These are phyloP conservation scores for Ciconia nigra DNA, from an alignment of 2,797 vertebrate species.

Conservation along the genomic window DNA sequence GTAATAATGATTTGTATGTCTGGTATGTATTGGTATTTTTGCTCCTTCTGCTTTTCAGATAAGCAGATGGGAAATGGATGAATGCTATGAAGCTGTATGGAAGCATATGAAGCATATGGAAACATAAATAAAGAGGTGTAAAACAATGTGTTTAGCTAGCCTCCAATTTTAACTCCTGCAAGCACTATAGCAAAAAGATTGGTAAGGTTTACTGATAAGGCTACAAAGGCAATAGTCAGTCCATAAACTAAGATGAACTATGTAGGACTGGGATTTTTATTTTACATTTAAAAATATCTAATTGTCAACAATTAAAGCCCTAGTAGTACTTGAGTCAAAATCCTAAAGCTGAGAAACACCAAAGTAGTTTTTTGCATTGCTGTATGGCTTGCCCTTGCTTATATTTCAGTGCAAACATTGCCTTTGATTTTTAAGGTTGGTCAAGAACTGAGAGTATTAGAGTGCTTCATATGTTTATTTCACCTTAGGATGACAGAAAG, in stretches of 20 bases:
- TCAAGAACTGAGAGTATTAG: neutral
- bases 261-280: neutral
- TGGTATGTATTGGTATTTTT: conserved; percentile 35
- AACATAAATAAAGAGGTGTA: conserved; percentile 17
- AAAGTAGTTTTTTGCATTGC: neutral
- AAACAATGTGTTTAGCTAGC: neutral
- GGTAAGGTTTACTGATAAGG: neutral
- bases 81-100: neutral
- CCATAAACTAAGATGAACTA: neutral
- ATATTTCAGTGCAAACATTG: neutral
- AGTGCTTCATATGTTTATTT: neutral
- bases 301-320: neutral
- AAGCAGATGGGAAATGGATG: conserved; percentile 42
- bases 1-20: conserved; percentile 42
- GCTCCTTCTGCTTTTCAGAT: conserved; percentile 31
- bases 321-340: neutral
- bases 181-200: neutral
- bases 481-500: neutral
- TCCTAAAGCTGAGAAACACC: neutral
- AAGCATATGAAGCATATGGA: conserved; percentile 5
- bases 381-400: neutral
- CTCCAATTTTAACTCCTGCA: neutral
- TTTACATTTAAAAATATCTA: neutral
- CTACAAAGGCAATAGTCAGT: neutral
- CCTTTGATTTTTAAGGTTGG: neutral